phyloP scores from a whole-genome alignment of 2,113 vertebrate species.

The Pontoporia blainvillei region DNA sequence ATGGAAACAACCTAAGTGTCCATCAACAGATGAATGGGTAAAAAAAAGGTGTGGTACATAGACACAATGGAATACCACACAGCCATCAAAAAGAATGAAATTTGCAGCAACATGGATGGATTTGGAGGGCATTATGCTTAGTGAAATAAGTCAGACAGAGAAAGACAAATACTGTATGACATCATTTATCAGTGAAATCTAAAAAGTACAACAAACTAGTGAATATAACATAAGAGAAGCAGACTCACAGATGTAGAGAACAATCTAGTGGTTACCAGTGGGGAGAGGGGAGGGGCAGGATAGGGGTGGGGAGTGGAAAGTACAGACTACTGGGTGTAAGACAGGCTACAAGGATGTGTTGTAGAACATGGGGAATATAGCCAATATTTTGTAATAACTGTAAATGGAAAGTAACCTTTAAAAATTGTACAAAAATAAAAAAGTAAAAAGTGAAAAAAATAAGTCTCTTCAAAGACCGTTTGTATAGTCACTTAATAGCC shows the following conservation, averaged over 20 bases:
- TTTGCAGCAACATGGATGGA: neutral
- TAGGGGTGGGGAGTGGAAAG: fast-evolving
- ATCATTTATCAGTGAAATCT: fast-evolving
- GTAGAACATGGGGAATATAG: neutral
- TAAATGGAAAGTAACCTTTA: neutral
- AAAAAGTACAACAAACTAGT: neutral
- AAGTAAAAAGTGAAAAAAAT: neutral
- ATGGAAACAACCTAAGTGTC: neutral
- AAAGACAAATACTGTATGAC: neutral
- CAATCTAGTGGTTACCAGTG: neutral
- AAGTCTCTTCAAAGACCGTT: neutral
- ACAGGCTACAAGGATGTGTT: neutral
- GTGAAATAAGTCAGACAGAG: neutral
- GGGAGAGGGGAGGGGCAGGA: fast-evolving
- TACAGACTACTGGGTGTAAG: neutral
- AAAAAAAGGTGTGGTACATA: neutral
- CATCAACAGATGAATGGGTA: neutral
- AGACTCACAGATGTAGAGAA: neutral
- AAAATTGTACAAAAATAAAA: neutral
- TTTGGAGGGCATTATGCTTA: neutral
- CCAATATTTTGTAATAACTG: neutral
- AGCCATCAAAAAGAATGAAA: neutral
- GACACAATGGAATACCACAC: neutral
- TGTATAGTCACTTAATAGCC: neutral
- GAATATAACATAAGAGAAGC: neutral